These are phyloP conservation scores for Calycopis cecrops DNA, from an alignment of 1,140 invertebrate species.

Conservation along the genomic window DNA sequence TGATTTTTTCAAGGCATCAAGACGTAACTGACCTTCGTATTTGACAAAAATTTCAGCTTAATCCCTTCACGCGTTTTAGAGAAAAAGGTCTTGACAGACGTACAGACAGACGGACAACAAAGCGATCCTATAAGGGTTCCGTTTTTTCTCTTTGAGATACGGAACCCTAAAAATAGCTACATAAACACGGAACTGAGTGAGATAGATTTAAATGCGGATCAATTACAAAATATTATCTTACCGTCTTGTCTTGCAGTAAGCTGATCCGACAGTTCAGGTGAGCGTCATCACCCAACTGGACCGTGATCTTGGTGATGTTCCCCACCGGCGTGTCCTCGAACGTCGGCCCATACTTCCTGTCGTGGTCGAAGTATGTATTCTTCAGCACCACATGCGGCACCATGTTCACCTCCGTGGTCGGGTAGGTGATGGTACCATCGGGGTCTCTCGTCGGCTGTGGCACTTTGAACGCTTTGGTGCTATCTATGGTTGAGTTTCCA, in stretches of 20 bases:
- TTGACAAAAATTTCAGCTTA: too few species aligned
- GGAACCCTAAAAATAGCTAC: too few species aligned
- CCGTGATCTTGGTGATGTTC: constrained; percentile 83
- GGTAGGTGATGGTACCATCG: constrained; percentile 9
- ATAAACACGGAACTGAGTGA: too few species aligned
- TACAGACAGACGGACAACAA: too few species aligned
- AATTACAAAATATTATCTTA: constrained; percentile 62
- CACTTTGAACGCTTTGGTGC: constrained; percentile 68
- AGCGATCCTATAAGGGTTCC: too few species aligned
- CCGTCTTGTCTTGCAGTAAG: constrained; percentile 89
- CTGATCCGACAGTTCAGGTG: constrained; percentile 89
- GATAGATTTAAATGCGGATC: too few species aligned
- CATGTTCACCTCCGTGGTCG: constrained; percentile 27
- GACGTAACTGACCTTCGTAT: too few species aligned
- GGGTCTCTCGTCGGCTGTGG: constrained; percentile 48
- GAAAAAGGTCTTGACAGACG: too few species aligned
- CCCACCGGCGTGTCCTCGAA: constrained; percentile 77
- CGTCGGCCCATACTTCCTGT: constrained; percentile 79
- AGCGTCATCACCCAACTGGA: constrained; percentile 86
- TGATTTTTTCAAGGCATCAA: too few species aligned
- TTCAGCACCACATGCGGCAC: constrained; percentile 56
- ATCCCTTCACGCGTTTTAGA: too few species aligned
- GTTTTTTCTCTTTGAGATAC: too few species aligned
- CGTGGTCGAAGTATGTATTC: constrained; percentile 76
- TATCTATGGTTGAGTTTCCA: constrained; percentile 70